phyloP scores from a whole-genome alignment of 2,113 vertebrate species.

The Girardinichthys multiradiatus region DNA sequence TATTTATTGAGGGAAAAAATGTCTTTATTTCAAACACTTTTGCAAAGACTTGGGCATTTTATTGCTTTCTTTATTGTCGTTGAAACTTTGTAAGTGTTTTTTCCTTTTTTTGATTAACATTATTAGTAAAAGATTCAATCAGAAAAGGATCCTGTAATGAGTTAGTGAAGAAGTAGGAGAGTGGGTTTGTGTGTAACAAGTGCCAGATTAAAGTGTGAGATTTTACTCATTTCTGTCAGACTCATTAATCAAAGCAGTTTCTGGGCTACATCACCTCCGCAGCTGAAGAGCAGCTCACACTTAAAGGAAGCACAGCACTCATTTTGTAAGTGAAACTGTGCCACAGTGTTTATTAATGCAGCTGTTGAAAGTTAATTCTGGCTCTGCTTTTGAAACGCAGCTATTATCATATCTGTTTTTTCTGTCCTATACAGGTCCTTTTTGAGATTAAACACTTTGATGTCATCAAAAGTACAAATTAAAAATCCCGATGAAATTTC shows the following conservation, averaged over 20 bases:
- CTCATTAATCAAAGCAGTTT: conserved; percentile 76
- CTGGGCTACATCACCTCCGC: conserved; percentile 49
- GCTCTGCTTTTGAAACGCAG: background rate
- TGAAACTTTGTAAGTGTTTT: background rate
- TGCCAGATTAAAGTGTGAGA: conserved; percentile 19
- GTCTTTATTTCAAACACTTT: background rate
- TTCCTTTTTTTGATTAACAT: background rate
- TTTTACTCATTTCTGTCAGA: conserved; percentile 22
- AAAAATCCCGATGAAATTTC: background rate
- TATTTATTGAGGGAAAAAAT: background rate
- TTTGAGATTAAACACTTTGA: background rate
- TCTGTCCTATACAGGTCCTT: background rate
- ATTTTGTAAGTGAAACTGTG: background rate
- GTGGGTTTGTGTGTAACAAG: conserved; percentile 9
- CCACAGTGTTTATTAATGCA: background rate
- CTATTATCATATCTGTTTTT: background rate
- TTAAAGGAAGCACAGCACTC: background rate
- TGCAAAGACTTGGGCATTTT: too few species aligned
- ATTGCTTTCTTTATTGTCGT: background rate
- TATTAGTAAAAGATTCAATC: background rate
- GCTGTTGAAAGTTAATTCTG: too few species aligned
- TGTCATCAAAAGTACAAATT: background rate
- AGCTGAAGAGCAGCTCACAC: too few species aligned
- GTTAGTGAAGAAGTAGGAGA: background rate
- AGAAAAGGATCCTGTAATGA: conserved; percentile 19